Evolutionary conservation across 2,797 vertebrate species (phyloP), one percentile per base, ranked within the genome.

Genomic region (Diplodus puntazzo): DNA sequence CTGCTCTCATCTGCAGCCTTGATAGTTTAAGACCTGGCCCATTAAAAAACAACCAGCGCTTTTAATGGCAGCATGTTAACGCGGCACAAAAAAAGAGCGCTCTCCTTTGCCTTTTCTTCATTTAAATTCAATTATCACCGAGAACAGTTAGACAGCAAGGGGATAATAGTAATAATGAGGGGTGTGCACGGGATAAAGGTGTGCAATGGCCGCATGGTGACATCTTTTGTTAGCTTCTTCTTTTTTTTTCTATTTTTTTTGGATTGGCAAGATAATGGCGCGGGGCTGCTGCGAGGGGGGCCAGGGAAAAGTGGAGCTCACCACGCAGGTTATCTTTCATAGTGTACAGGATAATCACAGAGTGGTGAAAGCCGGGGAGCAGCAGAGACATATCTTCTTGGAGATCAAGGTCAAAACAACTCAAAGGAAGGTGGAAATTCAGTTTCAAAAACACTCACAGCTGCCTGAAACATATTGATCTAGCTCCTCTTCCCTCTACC

Each of bases 381-480:
- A 80, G 86, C 86, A 72, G 65, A 91, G 88, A 90, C 92, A 73
- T 92, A 94, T 93, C 92, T 91, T 90, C 89, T 87, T 80, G 70
- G 90, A 93, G 92, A 95, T 95, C 93, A 95, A 94, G 94, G 93
- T 95, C 94, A 95, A 93, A 95, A 93, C 94, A 95, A 93, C 93
- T 94, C 90, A 90, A 91, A 92, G 88, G 91, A 93, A 92, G 92
- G 92, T 92, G 90, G 91, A 93, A 94, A 94, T 94, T 92, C 91
- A 84, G 91, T 92, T 93, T 93, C 86, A 89, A 90, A 92, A 95
- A 94, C 92, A 94, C 89, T 93, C 83, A 88, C 84, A 83, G 91
- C 90, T 87, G 87, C 89, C 90, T 90, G 90, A 94, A 94, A 93
- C 85, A 87, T 93, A 94, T 94, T 94, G 92, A 94, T 94, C 89